phyloP scores from a whole-genome alignment of 1,140 invertebrate species.

The Colletes gigas region DNA sequence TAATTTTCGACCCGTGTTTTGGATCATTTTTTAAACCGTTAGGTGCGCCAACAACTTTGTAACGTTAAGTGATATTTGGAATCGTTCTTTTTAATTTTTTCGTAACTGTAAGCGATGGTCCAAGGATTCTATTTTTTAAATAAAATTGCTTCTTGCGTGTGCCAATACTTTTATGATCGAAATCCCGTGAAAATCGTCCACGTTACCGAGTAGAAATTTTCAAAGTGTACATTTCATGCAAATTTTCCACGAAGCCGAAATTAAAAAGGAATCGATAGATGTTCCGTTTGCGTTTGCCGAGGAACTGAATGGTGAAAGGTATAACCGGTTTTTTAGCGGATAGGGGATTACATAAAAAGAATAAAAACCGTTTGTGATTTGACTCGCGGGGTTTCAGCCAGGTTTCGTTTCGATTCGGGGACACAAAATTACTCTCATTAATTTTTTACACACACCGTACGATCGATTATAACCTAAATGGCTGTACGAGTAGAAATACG shows the following conservation, averaged over 20 bases:
- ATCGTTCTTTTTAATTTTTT: too few relatives aligned
- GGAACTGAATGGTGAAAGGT: constrained; percentile 22
- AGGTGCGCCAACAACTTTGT: too few relatives aligned
- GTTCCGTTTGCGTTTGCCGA: neutral
- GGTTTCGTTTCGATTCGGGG: neutral
- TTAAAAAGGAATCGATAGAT: neutral
- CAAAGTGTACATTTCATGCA: neutral
- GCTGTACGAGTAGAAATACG: neutral
- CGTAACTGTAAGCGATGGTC: too few relatives aligned
- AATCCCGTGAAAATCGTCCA: too few relatives aligned
- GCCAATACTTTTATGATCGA: too few relatives aligned
- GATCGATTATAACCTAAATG: neutral
- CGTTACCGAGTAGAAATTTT: too few relatives aligned
- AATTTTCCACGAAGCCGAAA: neutral
- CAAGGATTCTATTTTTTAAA: too few relatives aligned
- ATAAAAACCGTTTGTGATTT: constrained; percentile 14
- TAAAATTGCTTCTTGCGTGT: too few relatives aligned
- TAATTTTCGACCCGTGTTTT: too few relatives aligned
- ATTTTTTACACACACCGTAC: neutral
- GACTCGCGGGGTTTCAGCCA: neutral
- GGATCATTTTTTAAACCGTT: too few relatives aligned
- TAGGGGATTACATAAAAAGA: constrained; percentile 7
- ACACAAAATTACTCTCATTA: neutral
- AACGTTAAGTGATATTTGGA: too few relatives aligned
- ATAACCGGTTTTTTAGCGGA: constrained; percentile 22